A percentile compares a stretch with the other conserved stretches of the same genome.
phyloP scores from a whole-genome alignment of 37 sponge, comb jelly and placozoan species.

The Bolinopsis microptera region DNA sequence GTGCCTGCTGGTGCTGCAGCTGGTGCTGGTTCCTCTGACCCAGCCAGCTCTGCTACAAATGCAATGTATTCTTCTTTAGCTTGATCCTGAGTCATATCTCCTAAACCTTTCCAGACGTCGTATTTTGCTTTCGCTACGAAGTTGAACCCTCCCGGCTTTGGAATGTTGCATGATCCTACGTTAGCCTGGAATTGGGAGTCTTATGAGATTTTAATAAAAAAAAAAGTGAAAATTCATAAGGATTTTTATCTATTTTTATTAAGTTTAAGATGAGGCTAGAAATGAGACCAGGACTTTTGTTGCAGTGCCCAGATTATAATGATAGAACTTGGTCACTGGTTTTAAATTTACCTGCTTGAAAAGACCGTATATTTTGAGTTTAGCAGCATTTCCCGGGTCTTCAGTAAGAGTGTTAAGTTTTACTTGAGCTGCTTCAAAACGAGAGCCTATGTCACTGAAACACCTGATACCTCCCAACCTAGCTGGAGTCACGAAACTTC shows the following conservation, averaged over 20 bases:
- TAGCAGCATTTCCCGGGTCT: slow-evolving; percentile 90
- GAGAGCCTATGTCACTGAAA: slow-evolving; percentile 30
- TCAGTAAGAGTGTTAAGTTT: slow-evolving; percentile 72
- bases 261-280: no score
- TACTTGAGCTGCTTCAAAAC: slow-evolving; percentile 75
- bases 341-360: slow-evolving; percentile 95
- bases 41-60: slow-evolving; percentile 75
- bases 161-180: slow-evolving; percentile 79
- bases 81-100: slow-evolving; percentile 70
- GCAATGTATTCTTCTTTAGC: slow-evolving; percentile 73
- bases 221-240: no score
- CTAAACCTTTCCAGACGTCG: slow-evolving; percentile 86
- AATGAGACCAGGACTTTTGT: no score
- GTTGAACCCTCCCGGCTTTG: slow-evolving; percentile 87
- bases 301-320: no score
- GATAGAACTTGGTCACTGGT: no score
- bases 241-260: no score
- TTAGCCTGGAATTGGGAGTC: slow-evolving; percentile 86
- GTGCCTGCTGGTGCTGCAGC: not conserved
- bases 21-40: not conserved
- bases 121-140: slow-evolving; percentile 93
- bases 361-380: slow-evolving; percentile 86
- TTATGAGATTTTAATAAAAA: no score
- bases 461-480: not conserved
- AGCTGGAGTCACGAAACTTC: not conserved